Percentiles rank a stretch among this genome's conserved stretches.
Conservation (phyloP, 2,888 invertebrate species). For the Meteorus colon region DNA sequence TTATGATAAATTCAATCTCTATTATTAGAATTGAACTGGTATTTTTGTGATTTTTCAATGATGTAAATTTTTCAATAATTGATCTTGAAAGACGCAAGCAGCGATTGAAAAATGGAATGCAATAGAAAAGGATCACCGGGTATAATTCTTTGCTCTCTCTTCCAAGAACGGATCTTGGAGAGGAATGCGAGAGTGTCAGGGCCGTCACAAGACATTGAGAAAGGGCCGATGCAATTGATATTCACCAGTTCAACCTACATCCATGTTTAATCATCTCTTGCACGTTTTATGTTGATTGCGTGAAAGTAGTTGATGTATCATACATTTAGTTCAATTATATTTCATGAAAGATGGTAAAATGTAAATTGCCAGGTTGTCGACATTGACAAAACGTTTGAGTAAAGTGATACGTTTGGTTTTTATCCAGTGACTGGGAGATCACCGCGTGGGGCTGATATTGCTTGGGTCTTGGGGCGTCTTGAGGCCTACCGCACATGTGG, state of each 20-base stretch:
- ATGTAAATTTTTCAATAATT: not conserved
- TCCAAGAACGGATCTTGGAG: constrained; percentile 50
- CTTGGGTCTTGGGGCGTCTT: constrained; percentile 4
- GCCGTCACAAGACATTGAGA: constrained; percentile 46
- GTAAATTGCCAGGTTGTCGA: too few relatives aligned
- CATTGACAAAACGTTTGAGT: too few relatives aligned
- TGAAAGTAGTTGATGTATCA: not conserved
- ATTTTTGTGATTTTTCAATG: not conserved
- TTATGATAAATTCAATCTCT: not conserved
- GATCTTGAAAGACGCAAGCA: not conserved
- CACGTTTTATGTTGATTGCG: not conserved
- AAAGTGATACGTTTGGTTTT: not conserved
- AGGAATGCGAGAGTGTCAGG: constrained; percentile 50
- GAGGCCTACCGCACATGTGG: constrained; percentile 17
- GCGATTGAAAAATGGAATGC: not conserved
- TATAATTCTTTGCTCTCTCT: constrained; percentile 46
- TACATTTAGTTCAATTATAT: not conserved
- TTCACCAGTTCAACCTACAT: not conserved
- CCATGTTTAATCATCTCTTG: not conserved
- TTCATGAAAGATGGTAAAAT: not conserved
- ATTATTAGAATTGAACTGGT: too few relatives aligned
- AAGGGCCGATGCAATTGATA: constrained; percentile 34
- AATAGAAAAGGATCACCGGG: constrained; percentile 44
- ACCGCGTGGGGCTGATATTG: constrained; percentile 11
- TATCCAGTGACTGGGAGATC: not conserved